Evolutionary conservation across 2,797 vertebrate species (phyloP).

Genomic region (Erethizon dorsatum): DNA sequence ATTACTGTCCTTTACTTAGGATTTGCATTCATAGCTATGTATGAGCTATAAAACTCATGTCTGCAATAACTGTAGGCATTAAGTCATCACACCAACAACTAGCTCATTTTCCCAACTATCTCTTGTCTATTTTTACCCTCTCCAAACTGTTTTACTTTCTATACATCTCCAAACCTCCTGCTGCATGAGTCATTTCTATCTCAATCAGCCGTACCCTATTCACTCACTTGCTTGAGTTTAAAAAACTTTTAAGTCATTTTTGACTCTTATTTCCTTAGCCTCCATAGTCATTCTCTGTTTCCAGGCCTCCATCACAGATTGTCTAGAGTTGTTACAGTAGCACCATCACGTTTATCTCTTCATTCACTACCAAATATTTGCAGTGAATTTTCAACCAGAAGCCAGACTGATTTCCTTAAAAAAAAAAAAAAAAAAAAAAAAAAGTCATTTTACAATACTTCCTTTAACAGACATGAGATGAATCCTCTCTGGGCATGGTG

Average conservation of each 20-base stretch:
- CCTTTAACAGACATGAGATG: not conserved
- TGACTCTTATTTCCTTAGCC: not conserved
- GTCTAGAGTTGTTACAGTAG: not conserved
- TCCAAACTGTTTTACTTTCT: not conserved
- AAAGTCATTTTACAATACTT: not conserved
- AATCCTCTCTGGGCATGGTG: not conserved
- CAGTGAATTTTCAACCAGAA: not conserved
- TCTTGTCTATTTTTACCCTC: not conserved
- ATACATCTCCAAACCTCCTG: not conserved
- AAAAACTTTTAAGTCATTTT: not conserved
- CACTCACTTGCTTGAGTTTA: not conserved
- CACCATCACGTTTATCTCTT: not conserved
- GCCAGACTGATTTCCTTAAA: not conserved
- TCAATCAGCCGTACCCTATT: not conserved
- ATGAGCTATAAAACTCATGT: not conserved
- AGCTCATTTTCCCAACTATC: not conserved
- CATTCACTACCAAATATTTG: not conserved
- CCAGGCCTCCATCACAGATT: not conserved
- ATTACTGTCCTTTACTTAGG: not conserved
- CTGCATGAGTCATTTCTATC: not conserved
- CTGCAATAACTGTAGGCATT: not conserved
- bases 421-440: not conserved
- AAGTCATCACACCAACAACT: not conserved
- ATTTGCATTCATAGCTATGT: conserved; percentile 32
- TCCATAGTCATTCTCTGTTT: not conserved